Conservation (phyloP, 2,797 vertebrate genomes). For the Euphonia xanthogaster region DNA sequence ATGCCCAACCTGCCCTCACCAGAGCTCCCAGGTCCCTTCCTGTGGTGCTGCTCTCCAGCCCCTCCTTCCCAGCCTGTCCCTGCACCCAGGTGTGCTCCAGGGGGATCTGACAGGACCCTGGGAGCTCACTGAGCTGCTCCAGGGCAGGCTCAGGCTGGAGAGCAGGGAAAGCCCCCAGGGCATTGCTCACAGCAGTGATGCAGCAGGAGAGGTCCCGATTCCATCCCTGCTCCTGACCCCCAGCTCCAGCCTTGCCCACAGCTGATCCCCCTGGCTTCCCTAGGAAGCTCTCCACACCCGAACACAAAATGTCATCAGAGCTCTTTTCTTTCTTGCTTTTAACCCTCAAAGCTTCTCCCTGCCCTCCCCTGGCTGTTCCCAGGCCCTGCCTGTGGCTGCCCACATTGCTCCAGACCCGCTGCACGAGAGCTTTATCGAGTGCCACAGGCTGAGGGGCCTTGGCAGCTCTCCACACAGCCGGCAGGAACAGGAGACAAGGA, state of each 20-base stretch:
- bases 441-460: slow-evolving; percentile 20
- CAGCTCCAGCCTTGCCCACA: neutral
- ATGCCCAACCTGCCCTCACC: accelerated
- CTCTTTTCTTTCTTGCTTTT: neutral
- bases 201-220: accelerated
- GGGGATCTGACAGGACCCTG: too few relatives aligned
- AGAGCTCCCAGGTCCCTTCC: neutral
- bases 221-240: neutral
- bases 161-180: neutral
- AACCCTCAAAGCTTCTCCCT: neutral
- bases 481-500: neutral
- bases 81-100: neutral
- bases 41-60: neutral
- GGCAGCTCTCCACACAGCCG: neutral
- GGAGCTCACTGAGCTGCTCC: too few relatives aligned
- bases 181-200: accelerated
- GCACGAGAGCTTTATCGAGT: slow-evolving; percentile 25
- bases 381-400: neutral
- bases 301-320: neutral
- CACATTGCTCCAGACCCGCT: neutral
- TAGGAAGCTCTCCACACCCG: neutral
- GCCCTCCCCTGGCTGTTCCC: neutral
- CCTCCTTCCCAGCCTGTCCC: neutral
- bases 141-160: neutral
- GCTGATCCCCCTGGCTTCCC: accelerated